phyloP scores from a whole-genome alignment of 37 sponge, comb jelly and placozoan species.

The Tethya wilhelma region DNA sequence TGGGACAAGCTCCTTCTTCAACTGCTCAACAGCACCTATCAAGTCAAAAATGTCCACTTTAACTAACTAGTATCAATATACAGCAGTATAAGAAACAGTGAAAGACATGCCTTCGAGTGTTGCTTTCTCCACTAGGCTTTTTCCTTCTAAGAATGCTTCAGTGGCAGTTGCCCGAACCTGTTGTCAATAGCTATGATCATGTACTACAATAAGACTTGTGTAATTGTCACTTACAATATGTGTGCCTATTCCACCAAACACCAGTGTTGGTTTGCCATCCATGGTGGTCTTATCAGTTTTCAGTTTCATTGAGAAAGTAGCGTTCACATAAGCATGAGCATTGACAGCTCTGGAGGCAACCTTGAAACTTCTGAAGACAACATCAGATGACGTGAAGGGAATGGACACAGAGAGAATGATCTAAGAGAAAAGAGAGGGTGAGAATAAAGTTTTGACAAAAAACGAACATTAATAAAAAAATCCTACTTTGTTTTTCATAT shows the following conservation, averaged over 20 bases:
- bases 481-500: too few species aligned
- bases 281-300: slow-evolving; percentile 35
- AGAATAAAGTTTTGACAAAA: too few species aligned
- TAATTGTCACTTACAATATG: slow-evolving; percentile 59
- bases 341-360: slow-evolving; percentile 78
- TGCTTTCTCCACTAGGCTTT: slow-evolving; percentile 33
- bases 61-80: too few species aligned
- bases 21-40: slow-evolving; percentile 45
- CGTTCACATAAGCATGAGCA: slow-evolving; percentile 84
- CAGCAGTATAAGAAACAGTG: too few species aligned
- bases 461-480: too few species aligned
- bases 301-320: slow-evolving; percentile 63
- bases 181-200: too few species aligned
- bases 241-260: slow-evolving; percentile 72
- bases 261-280: slow-evolving; percentile 34
- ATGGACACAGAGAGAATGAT: slow-evolving; percentile 65
- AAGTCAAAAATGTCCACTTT: too few species aligned
- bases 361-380: slow-evolving; percentile 63
- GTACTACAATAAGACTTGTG: slow-evolving; percentile 11
- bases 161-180: too few species aligned
- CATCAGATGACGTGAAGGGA: slow-evolving; percentile 34
- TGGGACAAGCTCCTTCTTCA: slow-evolving; percentile 57
- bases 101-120: slow-evolving; percentile 73
- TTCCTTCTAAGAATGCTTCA: slow-evolving; percentile 37
- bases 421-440: too few species aligned